These are phyloP conservation scores for Campoletis sonorensis DNA, from an alignment of 1,140 invertebrate species.

Conservation along the genomic window DNA sequence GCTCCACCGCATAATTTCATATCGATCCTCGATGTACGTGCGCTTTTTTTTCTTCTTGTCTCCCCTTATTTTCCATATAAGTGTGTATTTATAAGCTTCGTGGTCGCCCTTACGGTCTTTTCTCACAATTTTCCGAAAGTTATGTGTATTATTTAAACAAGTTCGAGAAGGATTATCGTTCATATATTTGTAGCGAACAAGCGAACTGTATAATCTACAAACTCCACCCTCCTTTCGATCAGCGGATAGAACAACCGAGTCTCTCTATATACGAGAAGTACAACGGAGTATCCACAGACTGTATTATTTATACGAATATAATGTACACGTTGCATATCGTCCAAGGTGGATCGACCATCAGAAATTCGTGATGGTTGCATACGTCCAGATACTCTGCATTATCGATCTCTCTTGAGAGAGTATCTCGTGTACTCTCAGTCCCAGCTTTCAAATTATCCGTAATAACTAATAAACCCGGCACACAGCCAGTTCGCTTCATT, in stretches of 20 bases:
- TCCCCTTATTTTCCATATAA: not conserved
- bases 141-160: conserved; percentile 21
- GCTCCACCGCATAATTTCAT: conserved; percentile 24
- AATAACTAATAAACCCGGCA: not conserved
- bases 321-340: conserved; percentile 12
- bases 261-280: not conserved
- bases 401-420: not conserved
- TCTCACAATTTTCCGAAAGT: conserved; percentile 8
- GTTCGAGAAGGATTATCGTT: conserved; percentile 1
- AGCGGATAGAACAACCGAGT: conserved; percentile 29
- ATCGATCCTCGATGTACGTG: conserved; percentile 14
- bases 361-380: not conserved
- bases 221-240: conserved; percentile 46
- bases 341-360: not conserved
- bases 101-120: not conserved
- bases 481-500: no score
- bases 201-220: conserved; percentile 41
- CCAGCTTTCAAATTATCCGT: not conserved
- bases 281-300: conserved; percentile 35
- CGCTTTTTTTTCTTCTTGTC: not conserved
- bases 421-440: no score
- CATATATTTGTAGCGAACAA: conserved; percentile 12
- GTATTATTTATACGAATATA: conserved; percentile 46
- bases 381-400: conserved; percentile 13
- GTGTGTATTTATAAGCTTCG: conserved; percentile 3